phyloP scores from a whole-genome alignment of 2,888 invertebrate genomes.

The Drosophila fungiperda region DNA sequence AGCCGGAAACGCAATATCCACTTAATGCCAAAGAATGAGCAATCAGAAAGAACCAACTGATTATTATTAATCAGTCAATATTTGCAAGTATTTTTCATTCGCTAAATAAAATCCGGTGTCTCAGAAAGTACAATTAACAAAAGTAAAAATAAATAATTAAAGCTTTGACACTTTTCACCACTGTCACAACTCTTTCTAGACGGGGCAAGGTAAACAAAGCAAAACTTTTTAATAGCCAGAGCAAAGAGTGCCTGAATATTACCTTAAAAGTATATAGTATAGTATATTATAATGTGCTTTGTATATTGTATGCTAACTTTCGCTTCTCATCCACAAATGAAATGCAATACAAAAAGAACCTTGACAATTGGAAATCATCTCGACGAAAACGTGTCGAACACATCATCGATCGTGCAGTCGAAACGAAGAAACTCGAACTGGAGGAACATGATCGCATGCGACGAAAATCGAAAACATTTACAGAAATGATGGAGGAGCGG shows the following conservation, averaged over 20 bases:
- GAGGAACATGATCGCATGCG: conserved; percentile 90
- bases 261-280: conserved; percentile 10
- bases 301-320: conserved; percentile 67
- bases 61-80: conserved; percentile 14
- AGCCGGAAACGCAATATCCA: conserved; percentile 21
- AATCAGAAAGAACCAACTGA: not conserved
- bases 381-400: conserved; percentile 96
- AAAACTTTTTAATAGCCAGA: conserved; percentile 68
- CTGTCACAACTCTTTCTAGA: conserved; percentile 58
- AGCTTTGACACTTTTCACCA: conserved; percentile 55
- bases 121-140: conserved; percentile 17
- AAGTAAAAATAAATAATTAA: conserved; percentile 15
- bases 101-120: conserved; percentile 21
- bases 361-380: conserved; percentile 97
- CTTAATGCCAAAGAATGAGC: conserved; percentile 17
- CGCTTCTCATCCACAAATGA: conserved; percentile 49
- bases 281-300: conserved; percentile 39
- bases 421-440: conserved; percentile 94
- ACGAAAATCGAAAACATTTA: conserved; percentile 95
- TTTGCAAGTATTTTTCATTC: not conserved
- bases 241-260: conserved; percentile 28
- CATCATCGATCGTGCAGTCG: conserved; percentile 95
- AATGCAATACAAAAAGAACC: conserved; percentile 87
- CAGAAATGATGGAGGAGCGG: conserved; percentile 97
- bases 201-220: conserved; percentile 42